These are phyloP conservation scores for Aleiodes sp. DNA, from an alignment of 1,140 invertebrate species.

Conservation along the genomic window DNA sequence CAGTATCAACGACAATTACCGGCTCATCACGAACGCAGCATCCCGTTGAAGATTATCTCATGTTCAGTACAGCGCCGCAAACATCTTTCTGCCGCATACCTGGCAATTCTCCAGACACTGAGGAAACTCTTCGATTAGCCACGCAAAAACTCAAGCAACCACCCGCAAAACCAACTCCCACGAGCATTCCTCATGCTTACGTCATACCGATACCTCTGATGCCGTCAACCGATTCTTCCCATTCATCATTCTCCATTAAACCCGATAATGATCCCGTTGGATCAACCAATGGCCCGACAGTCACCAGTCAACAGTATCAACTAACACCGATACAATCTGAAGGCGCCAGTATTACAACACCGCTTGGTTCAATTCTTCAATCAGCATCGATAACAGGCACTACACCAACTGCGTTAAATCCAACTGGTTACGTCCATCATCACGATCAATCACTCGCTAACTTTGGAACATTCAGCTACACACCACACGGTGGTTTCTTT, in stretches of 20 bases:
- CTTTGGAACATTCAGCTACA: conserved; percentile 53
- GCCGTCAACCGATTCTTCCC: conserved; percentile 58
- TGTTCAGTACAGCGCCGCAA: conserved; percentile 62
- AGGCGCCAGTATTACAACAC: conserved; percentile 8
- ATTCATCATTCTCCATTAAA: conserved; percentile 40
- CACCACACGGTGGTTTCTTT: conserved; percentile 58
- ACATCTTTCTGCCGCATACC: conserved; percentile 58
- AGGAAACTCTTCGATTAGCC: conserved; percentile 61
- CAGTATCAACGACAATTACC: conserved; percentile 48
- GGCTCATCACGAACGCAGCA: conserved; percentile 54
- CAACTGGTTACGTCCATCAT: conserved; percentile 53
- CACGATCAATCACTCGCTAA: conserved; percentile 53
- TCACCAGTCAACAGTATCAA: conserved; percentile 51
- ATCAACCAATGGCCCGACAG: conserved; percentile 40
- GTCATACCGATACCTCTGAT: conserved; percentile 63
- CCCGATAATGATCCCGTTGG: conserved; percentile 39
- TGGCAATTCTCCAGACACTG: conserved; percentile 59
- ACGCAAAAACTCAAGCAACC: conserved; percentile 61
- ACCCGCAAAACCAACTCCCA: conserved; percentile 43
- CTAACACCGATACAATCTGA: conserved; percentile 37
- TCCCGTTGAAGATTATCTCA: conserved; percentile 60
- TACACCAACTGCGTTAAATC: conserved; percentile 33
- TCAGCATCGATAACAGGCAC: conserved; percentile 43
- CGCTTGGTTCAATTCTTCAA: conserved; percentile 25
- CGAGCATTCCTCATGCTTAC: conserved; percentile 58